Evolutionary conservation across 1,140 invertebrate species (phyloP).

Genomic region (Pogonomyrmex barbatus): DNA sequence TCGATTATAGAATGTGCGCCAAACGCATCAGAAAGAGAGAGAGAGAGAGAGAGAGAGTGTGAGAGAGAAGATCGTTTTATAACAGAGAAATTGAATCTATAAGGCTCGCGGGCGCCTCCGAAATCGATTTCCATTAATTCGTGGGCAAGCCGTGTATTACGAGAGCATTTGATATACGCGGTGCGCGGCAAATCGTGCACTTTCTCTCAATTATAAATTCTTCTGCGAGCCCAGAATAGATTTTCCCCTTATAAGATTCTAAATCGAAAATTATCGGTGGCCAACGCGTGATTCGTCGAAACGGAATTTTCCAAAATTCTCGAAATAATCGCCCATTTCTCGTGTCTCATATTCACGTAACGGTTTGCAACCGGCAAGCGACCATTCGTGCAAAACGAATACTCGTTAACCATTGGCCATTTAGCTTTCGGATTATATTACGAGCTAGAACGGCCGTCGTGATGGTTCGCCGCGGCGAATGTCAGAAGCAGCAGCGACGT

Average conservation of each 20-base stretch:
- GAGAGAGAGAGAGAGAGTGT: neutral
- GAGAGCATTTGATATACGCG: conserved; percentile 20
- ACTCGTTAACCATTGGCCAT: neutral
- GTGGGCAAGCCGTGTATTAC: conserved; percentile 56
- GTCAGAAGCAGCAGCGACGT: conserved; percentile 26
- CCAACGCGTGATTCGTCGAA: neutral
- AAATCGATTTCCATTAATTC: conserved; percentile 74
- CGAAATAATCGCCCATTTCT: neutral
- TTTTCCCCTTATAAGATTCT: neutral
- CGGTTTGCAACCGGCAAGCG: neutral
- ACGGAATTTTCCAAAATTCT: neutral
- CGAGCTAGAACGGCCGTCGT: conserved; percentile 1
- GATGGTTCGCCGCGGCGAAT: conserved; percentile 24
- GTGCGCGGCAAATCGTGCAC: neutral
- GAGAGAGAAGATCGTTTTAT: conserved; percentile 28
- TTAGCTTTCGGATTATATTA: conserved; percentile 51
- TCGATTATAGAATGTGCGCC: conserved; percentile 56
- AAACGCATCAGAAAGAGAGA: conserved; percentile 21
- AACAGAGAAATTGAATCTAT: conserved; percentile 61
- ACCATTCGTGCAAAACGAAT: neutral
- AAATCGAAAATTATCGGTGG: neutral
- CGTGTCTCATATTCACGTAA: neutral
- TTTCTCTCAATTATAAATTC: conserved; percentile 51
- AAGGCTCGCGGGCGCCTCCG: conserved; percentile 7
- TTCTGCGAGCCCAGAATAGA: neutral